A percentile compares a stretch with the other conserved stretches of the same genome.
Evolutionary conservation across 2,888 invertebrate genomes (phyloP).

Genomic region (Conistra vaccinii): DNA sequence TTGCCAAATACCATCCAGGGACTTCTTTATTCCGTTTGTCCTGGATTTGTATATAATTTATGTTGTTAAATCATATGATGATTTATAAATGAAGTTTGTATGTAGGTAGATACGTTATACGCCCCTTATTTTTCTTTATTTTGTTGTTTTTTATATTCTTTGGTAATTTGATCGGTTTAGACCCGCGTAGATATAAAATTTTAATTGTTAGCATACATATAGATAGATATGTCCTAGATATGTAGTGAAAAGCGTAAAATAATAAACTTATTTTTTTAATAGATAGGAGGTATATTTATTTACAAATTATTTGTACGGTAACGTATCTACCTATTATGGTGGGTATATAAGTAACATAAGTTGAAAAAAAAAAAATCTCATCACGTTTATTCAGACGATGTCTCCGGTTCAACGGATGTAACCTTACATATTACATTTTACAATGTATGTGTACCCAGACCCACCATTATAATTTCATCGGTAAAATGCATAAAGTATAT

Average conservation of each 20-base stretch:
- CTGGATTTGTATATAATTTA: slow-evolving; percentile 47
- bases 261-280: no score
- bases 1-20: slow-evolving; percentile 35
- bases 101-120: slow-evolving; percentile 36
- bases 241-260: neutral
- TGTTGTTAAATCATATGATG: slow-evolving; percentile 29
- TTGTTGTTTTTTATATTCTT: neutral
- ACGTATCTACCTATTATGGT: slow-evolving; percentile 35
- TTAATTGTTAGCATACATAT: neutral
- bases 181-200: neutral
- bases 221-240: no score
- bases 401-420: neutral
- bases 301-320: neutral
- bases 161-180: neutral
- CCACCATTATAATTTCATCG: slow-evolving; percentile 7
- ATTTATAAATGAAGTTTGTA: slow-evolving; percentile 13
- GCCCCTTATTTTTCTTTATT: neutral
- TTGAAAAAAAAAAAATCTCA: no score
- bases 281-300: neutral
- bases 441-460: slow-evolving; percentile 4
- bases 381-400: neutral
- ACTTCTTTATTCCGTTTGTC: slow-evolving; percentile 23
- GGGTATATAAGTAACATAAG: neutral
- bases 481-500: slow-evolving; percentile 2
- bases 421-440: neutral